Percentiles rank a stretch among this genome's conserved stretches.
Conservation (phyloP, 2,113 vertebrate species). For the Barnardius zonarius region DNA sequence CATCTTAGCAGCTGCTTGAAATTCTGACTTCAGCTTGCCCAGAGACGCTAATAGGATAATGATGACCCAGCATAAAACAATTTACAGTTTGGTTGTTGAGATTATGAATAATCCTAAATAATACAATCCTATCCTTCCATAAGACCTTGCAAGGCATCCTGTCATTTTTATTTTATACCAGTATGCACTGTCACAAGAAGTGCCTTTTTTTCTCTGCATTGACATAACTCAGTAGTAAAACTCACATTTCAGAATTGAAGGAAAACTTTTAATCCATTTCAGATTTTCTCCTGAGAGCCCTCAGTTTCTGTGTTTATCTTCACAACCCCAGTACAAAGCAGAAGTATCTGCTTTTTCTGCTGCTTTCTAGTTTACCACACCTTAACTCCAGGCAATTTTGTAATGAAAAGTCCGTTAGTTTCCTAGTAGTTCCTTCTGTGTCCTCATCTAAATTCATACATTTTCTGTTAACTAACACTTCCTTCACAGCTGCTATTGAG, state of each 20-base stretch:
- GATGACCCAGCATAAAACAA: neutral
- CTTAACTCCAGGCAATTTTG: neutral
- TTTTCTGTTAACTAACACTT: neutral
- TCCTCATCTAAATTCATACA: neutral
- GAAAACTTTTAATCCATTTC: neutral
- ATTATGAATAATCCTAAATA: neutral
- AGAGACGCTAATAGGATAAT: neutral
- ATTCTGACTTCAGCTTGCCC: neutral
- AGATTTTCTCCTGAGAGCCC: neutral
- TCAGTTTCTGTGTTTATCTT: neutral
- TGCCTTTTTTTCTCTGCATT: neutral
- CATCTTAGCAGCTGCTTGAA: neutral
- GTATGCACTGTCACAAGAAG: neutral
- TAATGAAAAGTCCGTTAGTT: neutral
- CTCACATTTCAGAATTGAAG: neutral
- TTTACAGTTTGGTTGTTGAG: neutral
- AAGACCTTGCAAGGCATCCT: neutral
- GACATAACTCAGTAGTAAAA: neutral
- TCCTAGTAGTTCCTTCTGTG: neutral
- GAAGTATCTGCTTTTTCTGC: neutral
- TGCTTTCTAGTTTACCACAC: neutral
- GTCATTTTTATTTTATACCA: neutral
- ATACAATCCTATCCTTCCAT: neutral
- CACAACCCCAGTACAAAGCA: neutral
- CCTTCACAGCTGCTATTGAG: conserved; percentile 70